Evolutionary conservation across 2,113 vertebrate species (phyloP).

Genomic region (Silurus meridionalis): DNA sequence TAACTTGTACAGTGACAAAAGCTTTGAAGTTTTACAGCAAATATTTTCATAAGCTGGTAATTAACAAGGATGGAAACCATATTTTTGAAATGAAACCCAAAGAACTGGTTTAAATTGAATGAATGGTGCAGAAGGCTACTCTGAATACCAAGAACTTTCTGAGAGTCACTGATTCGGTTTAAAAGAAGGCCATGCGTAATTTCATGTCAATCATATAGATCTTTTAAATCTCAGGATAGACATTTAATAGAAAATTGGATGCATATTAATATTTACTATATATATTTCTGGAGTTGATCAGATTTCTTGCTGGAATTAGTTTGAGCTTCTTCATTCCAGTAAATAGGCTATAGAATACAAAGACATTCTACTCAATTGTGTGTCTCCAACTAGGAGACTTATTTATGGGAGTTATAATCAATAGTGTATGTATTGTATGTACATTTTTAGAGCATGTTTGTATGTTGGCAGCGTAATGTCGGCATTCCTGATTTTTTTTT

Average conservation of each 20-base stretch:
- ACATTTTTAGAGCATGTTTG: not conserved
- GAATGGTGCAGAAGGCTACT: too few species aligned
- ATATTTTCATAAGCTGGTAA: not conserved
- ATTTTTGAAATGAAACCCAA: not conserved
- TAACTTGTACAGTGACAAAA: not conserved
- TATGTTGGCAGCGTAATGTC: not conserved
- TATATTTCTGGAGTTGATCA: not conserved
- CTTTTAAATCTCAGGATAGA: not conserved
- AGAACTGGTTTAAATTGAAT: too few species aligned
- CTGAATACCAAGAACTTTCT: not conserved
- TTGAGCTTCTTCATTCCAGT: not conserved
- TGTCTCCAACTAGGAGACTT: not conserved
- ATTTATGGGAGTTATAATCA: not conserved
- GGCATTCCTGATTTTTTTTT: not conserved
- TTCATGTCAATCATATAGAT: not conserved
- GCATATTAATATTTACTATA: not conserved
- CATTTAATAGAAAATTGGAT: not conserved
- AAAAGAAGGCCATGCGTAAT: not conserved
- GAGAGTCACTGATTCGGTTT: not conserved
- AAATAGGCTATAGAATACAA: not conserved
- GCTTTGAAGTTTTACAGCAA: too few species aligned
- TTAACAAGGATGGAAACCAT: not conserved
- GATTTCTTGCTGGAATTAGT: not conserved
- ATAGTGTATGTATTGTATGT: not conserved
- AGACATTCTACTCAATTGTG: not conserved